Evolutionary conservation across 1,140 invertebrate species (phyloP).

Genomic region (Carposina sasakii): DNA sequence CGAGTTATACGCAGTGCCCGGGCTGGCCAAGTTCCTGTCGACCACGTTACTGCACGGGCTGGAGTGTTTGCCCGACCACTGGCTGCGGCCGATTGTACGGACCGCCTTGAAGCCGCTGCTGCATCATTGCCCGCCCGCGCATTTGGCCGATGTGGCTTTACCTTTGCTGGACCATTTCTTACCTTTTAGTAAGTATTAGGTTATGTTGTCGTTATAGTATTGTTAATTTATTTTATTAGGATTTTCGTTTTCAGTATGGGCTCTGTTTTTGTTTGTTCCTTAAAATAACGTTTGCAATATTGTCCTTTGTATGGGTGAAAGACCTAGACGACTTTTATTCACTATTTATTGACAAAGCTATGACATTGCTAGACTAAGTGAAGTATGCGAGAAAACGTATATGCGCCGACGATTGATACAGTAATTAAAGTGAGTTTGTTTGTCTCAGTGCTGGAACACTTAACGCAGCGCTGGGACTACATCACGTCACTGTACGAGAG

Average conservation of each 20-base stretch:
- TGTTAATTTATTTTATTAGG: too few species aligned
- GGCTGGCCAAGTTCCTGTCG: slow-evolving; percentile 76
- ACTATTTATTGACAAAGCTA: too few species aligned
- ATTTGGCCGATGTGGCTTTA: slow-evolving; percentile 82
- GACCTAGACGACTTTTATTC: too few species aligned
- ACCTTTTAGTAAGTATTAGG: slow-evolving; percentile 77
- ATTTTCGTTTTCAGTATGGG: too few species aligned
- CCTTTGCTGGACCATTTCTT: slow-evolving; percentile 84
- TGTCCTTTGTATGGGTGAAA: too few species aligned
- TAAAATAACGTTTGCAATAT: too few species aligned
- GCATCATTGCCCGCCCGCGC: slow-evolving; percentile 85
- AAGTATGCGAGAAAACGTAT: too few species aligned
- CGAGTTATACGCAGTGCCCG: slow-evolving; percentile 85
- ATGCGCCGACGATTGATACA: too few species aligned
- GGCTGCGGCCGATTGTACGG: slow-evolving; percentile 85
- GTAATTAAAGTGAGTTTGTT: not conserved
- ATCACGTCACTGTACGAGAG: slow-evolving; percentile 83
- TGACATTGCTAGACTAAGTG: too few species aligned
- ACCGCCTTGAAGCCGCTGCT: slow-evolving; percentile 90
- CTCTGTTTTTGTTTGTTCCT: too few species aligned
- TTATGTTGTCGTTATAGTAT: not conserved
- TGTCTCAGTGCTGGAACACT: slow-evolving; percentile 79
- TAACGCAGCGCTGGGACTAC: slow-evolving; percentile 86
- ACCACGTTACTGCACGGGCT: slow-evolving; percentile 80
- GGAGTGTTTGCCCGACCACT: slow-evolving; percentile 87